These are phyloP conservation scores for Rhynchonema sp. DNA, from an alignment of 2,888 invertebrate species.

Conservation along the genomic window DNA sequence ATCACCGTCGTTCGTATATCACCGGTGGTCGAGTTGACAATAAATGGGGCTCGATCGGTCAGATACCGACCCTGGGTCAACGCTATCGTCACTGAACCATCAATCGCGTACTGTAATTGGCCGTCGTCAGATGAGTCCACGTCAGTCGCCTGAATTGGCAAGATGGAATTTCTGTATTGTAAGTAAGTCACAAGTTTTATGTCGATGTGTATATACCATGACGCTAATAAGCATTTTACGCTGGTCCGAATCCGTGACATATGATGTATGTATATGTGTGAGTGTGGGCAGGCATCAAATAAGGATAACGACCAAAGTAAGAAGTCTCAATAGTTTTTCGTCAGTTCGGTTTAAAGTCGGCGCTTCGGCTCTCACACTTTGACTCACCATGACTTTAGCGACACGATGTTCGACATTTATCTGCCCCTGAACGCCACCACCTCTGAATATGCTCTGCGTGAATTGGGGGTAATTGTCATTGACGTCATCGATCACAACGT, in stretches of 20 bases:
- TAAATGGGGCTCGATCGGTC: slow-evolving; percentile 42
- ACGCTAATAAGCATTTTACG: too few species aligned
- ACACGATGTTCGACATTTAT: slow-evolving; percentile 25
- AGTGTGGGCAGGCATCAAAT: neutral
- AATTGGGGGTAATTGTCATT: slow-evolving; percentile 29
- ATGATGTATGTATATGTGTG: too few species aligned
- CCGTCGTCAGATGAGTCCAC: neutral
- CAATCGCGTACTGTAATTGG: neutral
- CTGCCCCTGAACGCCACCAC: slow-evolving; percentile 28
- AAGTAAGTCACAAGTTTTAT: too few species aligned
- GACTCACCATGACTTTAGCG: slow-evolving; percentile 9
- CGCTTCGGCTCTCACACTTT: neutral
- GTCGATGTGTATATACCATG: too few species aligned
- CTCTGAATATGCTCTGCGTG: slow-evolving; percentile 19
- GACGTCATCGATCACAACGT: slow-evolving; percentile 23
- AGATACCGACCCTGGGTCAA: slow-evolving; percentile 48
- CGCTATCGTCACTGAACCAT: slow-evolving; percentile 53
- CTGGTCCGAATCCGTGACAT: too few species aligned
- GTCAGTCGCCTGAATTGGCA: slow-evolving; percentile 6
- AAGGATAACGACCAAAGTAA: neutral
- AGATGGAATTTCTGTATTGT: too few species aligned
- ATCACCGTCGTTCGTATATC: slow-evolving; percentile 73
- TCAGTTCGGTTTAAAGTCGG: too few species aligned
- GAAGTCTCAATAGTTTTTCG: neutral
- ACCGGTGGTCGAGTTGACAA: slow-evolving; percentile 59